Conservation (phyloP, 1,140 invertebrate genomes). For the Caenorhabditis inopinata region DNA sequence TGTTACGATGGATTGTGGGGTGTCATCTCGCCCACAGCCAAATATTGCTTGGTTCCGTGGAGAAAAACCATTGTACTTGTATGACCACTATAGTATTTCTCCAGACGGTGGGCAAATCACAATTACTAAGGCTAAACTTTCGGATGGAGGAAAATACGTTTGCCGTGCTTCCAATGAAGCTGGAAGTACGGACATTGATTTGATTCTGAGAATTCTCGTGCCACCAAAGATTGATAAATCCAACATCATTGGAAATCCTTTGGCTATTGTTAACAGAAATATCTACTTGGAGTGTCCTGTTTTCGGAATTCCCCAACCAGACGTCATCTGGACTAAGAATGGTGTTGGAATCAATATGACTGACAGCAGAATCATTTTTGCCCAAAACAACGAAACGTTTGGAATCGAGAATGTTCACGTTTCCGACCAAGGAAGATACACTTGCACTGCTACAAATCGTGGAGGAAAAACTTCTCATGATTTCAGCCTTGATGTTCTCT, state of each 20-base stretch:
- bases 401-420: conserved; percentile 50
- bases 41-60: conserved; percentile 59
- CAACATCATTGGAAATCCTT: conserved; percentile 67
- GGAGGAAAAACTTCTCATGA: conserved; percentile 52
- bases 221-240: conserved; percentile 70
- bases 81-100: conserved; percentile 55
- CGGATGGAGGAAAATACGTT: conserved; percentile 68
- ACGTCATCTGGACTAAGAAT: conserved; percentile 67
- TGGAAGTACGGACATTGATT: conserved; percentile 67
- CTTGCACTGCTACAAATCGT: conserved; percentile 59
- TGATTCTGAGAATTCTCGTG: conserved; percentile 67
- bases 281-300: conserved; percentile 69
- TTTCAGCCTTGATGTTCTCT: conserved; percentile 58
- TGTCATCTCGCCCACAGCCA: conserved; percentile 14
- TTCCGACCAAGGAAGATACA: conserved; percentile 54
- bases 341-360: conserved; percentile 56
- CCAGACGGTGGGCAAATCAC: conserved; percentile 60
- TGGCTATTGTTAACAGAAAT: conserved; percentile 64
- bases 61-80: conserved; percentile 48
- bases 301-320: conserved; percentile 62
- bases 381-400: conserved; percentile 62
- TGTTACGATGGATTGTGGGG: conserved; percentile 41
- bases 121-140: conserved; percentile 54
- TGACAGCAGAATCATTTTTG: conserved; percentile 41
- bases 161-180: conserved; percentile 68